Percentiles rank a stretch among this genome's conserved stretches.
Evolutionary conservation across 2,113 vertebrate genomes (phyloP).

Genomic region (Leptodactylus fuscus): DNA sequence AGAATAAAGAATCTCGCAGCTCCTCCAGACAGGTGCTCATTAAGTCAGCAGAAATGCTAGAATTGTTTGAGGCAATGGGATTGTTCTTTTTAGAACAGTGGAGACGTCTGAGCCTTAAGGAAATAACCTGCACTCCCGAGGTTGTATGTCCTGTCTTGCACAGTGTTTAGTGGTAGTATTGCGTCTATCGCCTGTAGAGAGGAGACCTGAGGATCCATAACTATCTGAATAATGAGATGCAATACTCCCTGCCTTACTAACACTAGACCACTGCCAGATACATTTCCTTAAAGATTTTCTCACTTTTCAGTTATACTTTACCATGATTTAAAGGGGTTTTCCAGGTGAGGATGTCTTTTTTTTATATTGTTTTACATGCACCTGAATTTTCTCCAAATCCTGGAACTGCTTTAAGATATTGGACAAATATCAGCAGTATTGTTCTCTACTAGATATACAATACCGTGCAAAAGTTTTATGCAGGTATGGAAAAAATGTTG

Average conservation of each 20-base stretch:
- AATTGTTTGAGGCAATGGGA: slow-evolving; percentile 12
- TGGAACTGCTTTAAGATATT: no score
- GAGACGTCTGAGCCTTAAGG: slow-evolving; percentile 26
- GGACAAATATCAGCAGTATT: no score
- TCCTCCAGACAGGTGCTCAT: not conserved
- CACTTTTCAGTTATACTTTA: no score
- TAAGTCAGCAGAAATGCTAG: slow-evolving; percentile 15
- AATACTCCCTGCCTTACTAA: not conserved
- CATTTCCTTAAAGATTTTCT: no score
- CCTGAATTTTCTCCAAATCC: no score
- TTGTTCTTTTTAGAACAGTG: not conserved
- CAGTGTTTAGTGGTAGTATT: not conserved
- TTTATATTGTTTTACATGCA: no score
- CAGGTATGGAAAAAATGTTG: no score
- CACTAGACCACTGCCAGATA: not conserved
- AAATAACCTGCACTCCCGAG: slow-evolving; percentile 10
- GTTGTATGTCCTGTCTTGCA: slow-evolving; percentile 3
- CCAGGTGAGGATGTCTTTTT: no score
- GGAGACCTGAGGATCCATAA: not conserved
- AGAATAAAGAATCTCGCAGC: not conserved
- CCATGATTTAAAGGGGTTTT: no score
- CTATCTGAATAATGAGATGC: not conserved
- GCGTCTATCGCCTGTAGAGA: not conserved
- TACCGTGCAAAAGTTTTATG: no score
- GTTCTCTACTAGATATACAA: no score